These are phyloP conservation scores for Andricus quercusramuli DNA, from an alignment of 2,888 invertebrate species.

Conservation along the genomic window DNA sequence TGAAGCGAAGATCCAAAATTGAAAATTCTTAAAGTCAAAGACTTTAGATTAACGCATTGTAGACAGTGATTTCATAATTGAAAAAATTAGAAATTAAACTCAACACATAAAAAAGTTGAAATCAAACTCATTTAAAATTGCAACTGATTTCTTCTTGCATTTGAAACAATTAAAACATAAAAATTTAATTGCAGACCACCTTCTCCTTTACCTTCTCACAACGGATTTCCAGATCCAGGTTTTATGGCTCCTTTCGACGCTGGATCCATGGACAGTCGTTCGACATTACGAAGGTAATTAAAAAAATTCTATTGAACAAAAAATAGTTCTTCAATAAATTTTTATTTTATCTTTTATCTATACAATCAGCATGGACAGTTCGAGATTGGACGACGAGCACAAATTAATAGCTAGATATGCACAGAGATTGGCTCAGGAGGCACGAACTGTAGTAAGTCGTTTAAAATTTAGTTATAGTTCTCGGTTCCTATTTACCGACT, in stretches of 20 bases:
- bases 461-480: conserved; percentile 16
- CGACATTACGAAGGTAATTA: conserved; percentile 81
- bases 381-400: conserved; percentile 91
- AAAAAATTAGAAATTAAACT: no score
- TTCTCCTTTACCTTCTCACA: conserved; percentile 95
- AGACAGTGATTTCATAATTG: no score
- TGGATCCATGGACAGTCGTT: conserved; percentile 87
- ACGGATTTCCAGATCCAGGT: conserved; percentile 90
- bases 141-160: no score
- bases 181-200: conserved; percentile 84
- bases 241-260: conserved; percentile 86
- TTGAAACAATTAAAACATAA: not conserved
- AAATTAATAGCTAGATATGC: conserved; percentile 98
- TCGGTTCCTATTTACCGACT: conserved; percentile 1
- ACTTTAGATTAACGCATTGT: no score
- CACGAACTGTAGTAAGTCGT: conserved; percentile 83
- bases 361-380: conserved; percentile 73
- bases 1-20: no score
- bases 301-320: no score
- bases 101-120: no score
- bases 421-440: conserved; percentile 95
- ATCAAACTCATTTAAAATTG: no score
- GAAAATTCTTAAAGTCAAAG: no score
- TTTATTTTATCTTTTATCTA: conserved; percentile 4
- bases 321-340: not conserved